A percentile compares a stretch with the other conserved stretches of the same genome.
phyloP scores from a whole-genome alignment of 1,140 invertebrate species.

The Mylabris phalerata region DNA sequence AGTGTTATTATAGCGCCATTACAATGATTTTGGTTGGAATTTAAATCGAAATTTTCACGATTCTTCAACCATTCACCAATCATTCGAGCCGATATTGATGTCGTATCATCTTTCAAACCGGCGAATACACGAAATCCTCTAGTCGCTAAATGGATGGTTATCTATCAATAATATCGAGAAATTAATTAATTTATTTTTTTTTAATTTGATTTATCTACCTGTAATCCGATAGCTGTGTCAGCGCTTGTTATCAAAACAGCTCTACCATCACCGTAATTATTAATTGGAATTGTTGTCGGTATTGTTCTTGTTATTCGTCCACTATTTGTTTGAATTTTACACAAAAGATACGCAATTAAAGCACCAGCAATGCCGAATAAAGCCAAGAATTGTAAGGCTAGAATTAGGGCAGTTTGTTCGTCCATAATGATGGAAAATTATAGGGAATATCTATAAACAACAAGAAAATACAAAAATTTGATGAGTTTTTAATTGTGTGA shows the following conservation, averaged over 20 bases:
- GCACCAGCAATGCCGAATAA: conserved; percentile 71
- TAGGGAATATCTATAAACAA: too few relatives aligned
- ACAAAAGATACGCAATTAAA: conserved; percentile 63
- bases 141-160: conserved; percentile 57
- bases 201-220: conserved; percentile 42
- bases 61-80: conserved; percentile 51
- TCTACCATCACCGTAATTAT: conserved; percentile 45
- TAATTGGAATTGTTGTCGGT: conserved; percentile 30
- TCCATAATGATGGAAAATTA: conserved; percentile 51
- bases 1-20: conserved; percentile 58
- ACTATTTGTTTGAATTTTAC: conserved; percentile 55
- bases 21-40: conserved; percentile 38
- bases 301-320: conserved; percentile 1
- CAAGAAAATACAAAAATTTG: too few relatives aligned
- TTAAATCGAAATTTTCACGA: conserved; percentile 35
- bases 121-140: conserved; percentile 69
- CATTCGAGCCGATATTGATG: conserved; percentile 51
- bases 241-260: conserved; percentile 69
- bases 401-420: conserved; percentile 64
- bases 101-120: conserved; percentile 51
- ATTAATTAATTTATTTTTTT: not conserved
- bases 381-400: conserved; percentile 69
- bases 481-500: too few relatives aligned
- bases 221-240: conserved; percentile 66
- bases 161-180: conserved; percentile 32